A percentile compares a stretch with the other conserved stretches of the same genome.
Evolutionary conservation across 2,888 invertebrate genomes (phyloP).

Genomic region (Dynastes tityus): DNA sequence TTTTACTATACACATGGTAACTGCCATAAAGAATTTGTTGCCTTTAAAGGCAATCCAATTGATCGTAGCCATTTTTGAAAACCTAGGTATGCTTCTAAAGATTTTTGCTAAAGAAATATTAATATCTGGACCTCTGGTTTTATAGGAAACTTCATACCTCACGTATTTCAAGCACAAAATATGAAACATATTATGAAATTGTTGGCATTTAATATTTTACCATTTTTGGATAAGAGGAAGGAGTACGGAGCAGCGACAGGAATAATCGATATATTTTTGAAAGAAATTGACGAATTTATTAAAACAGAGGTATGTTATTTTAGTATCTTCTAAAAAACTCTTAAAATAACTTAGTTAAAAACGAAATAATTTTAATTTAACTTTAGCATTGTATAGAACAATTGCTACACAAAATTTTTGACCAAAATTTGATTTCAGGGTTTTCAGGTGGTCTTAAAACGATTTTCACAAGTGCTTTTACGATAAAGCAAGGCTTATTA

Average conservation of each 20-base stretch:
- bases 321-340: neutral
- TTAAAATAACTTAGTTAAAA: neutral
- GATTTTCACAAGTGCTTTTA: too few species aligned
- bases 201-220: conserved; percentile 49
- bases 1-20: conserved; percentile 31
- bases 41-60: neutral
- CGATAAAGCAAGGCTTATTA: too few species aligned
- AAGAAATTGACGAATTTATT: conserved; percentile 41
- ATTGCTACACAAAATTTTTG: too few species aligned
- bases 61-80: conserved; percentile 33
- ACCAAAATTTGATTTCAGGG: too few species aligned
- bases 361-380: too few species aligned
- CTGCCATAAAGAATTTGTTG: conserved; percentile 13
- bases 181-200: conserved; percentile 26
- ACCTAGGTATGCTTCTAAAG: conserved; percentile 16
- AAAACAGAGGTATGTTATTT: conserved; percentile 40
- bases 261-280: conserved; percentile 38
- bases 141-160: neutral
- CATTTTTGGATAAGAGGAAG: conserved; percentile 38
- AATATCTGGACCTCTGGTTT: neutral
- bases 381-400: too few species aligned
- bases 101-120: neutral
- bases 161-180: neutral
- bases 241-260: conserved; percentile 27
- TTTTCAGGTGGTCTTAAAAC: too few species aligned